Evolutionary conservation across 2,888 invertebrate species (phyloP).

Genomic region (Bugula neritina): DNA sequence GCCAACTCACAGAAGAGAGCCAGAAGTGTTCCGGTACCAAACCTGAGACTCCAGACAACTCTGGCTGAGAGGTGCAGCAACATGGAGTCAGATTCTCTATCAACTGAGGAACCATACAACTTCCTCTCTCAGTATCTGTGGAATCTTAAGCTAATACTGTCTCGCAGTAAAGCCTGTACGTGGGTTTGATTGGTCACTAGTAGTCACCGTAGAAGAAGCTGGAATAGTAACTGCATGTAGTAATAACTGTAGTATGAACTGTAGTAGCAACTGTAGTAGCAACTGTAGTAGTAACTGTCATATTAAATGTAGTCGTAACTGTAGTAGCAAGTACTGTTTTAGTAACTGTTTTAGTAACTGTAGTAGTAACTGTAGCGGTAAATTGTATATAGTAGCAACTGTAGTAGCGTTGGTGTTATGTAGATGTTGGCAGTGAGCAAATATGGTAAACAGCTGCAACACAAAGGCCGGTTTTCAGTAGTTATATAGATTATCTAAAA

Average conservation of each 20-base stretch:
- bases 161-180: slow-evolving; percentile 4
- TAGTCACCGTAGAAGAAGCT: neutral
- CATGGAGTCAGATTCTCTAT: too few species aligned
- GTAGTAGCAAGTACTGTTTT: neutral
- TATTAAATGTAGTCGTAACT: neutral
- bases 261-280: neutral
- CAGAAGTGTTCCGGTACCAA: neutral
- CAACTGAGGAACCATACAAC: neutral
- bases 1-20: neutral
- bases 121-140: neutral
- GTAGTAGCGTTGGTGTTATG: too few species aligned
- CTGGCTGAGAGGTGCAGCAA: neutral
- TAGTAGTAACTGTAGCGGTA: too few species aligned
- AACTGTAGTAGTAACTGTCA: neutral
- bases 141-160: neutral
- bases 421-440: too few species aligned
- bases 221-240: neutral
- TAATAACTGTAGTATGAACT: neutral
- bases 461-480: too few species aligned
- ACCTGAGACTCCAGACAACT: neutral
- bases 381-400: too few species aligned
- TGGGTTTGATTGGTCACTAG: neutral
- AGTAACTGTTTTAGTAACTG: too few species aligned
- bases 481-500: too few species aligned
- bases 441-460: too few species aligned